Base-by-base conservation (phyloP, 2,113 vertebrate genomes). In the Psilopogon haemacephalus region DNA sequence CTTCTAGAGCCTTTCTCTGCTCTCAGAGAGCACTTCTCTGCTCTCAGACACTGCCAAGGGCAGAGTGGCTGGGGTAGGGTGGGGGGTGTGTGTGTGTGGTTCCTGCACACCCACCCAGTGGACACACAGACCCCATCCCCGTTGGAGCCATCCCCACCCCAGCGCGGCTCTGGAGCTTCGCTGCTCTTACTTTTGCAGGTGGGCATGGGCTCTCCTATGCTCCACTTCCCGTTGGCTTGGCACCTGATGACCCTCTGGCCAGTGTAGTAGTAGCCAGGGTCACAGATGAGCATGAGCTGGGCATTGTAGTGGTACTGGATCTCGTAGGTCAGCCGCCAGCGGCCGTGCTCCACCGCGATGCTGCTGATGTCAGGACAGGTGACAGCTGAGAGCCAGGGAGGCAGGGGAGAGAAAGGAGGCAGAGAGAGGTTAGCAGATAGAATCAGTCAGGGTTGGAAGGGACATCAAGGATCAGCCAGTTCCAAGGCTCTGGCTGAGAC, bases 211-310 rank as follows among this genome's bases (percentile, higher is more conserved):
- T 98, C 95, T 2, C 98, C 98, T 27, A 99, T 98, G 97, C 98
- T 99, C 99, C 99, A 99, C 42, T 96, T 98, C 55, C 99, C 98
- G 27, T 98, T 99, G 89, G 98, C 98, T 95, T 99, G 98, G 95
- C 99, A 99, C 88, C 91, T 97, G 96, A 99, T 99, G 90, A 99
- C 98, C 56, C 99, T 97, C 56, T 98, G 98, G 86, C 99, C 99
- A 0, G 98, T 98, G 97, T 99, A 99, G 98, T 99, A 99, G 97
- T 99, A 99, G 10, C 99, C 99, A 0, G 98, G 99, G 97, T 99
- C 99, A 28, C 99, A 99, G 96, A 98, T 98, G 95, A 99, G 98
- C 98, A 99, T 99, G 75, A 99, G 98, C 88, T 99, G 98, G 62
- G 99, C 98, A 5, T 98, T 98, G 88, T 98, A 99, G 94, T 99